phyloP scores from a whole-genome alignment of 2,113 vertebrate species.

The Ctenomys sociabilis region DNA sequence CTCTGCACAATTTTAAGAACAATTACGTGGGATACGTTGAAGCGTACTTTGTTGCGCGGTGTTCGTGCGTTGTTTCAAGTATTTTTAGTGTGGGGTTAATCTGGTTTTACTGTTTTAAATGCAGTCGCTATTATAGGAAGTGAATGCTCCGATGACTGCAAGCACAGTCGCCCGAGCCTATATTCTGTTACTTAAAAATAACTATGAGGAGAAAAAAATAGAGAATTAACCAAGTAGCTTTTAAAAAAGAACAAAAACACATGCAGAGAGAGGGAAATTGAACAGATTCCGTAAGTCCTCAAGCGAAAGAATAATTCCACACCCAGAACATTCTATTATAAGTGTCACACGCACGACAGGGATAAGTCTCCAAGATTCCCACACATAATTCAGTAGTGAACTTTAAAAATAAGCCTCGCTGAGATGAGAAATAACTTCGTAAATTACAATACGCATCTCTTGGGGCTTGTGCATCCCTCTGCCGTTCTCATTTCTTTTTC shows the following conservation, averaged over 20 bases:
- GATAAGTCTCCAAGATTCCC: constrained; percentile 65
- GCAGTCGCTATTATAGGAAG: constrained; percentile 22
- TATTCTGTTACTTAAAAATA: constrained; percentile 59
- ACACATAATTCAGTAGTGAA: constrained; percentile 82
- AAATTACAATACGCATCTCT: constrained; percentile 77
- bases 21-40: background rate
- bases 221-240: constrained; percentile 17
- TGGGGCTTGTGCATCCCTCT: constrained; percentile 54
- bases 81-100: background rate
- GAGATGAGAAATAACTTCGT: constrained; percentile 82
- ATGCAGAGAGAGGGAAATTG: background rate
- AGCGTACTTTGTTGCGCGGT: background rate
- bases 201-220: background rate
- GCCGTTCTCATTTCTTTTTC: constrained; percentile 16
- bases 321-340: constrained; percentile 13
- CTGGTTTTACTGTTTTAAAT: constrained; percentile 27
- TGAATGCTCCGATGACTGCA: background rate
- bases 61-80: background rate
- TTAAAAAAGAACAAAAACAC: background rate
- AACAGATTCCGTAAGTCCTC: background rate
- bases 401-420: constrained; percentile 64
- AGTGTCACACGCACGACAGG: constrained; percentile 29
- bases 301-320: background rate
- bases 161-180: constrained; percentile 6
- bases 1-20: background rate